These are phyloP conservation scores for Vombatus ursinus DNA, from an alignment of 2,113 vertebrate genomes.

Conservation along the genomic window DNA sequence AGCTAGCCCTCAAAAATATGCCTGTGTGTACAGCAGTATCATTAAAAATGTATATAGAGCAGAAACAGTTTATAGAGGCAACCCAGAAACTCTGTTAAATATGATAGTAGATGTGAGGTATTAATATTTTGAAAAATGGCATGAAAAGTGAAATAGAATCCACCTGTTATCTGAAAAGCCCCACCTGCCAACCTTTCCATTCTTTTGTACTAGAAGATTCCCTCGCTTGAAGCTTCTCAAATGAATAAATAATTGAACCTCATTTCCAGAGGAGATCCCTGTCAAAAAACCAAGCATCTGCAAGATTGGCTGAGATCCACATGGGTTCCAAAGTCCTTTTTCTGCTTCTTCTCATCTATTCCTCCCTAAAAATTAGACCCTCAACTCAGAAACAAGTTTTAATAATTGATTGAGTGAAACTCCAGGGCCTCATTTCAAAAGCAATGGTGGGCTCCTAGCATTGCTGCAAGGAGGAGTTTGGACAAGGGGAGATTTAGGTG, in stretches of 20 bases:
- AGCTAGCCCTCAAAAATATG: background rate
- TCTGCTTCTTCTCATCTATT: background rate
- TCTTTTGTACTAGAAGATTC: background rate
- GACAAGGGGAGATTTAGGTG: conserved; percentile 34
- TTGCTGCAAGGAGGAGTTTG: background rate
- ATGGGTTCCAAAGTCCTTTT: background rate
- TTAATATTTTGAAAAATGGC: background rate
- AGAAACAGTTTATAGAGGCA: background rate
- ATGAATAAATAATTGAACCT: background rate
- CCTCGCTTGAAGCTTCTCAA: background rate
- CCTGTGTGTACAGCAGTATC: background rate
- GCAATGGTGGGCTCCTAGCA: conserved; percentile 28
- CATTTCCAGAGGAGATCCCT: background rate
- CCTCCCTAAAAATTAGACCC: background rate
- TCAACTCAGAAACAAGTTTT: background rate
- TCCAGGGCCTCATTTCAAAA: background rate
- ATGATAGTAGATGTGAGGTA: background rate
- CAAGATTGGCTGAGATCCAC: background rate
- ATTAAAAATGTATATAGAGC: background rate
- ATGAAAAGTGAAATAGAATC: background rate
- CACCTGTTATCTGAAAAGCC: background rate
- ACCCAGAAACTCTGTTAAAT: background rate
- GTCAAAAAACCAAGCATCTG: background rate
- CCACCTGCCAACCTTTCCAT: background rate
- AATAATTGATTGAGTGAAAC: background rate